Evolutionary conservation across 2,888 invertebrate species (phyloP), one percentile per base, ranked within the genome.

Genomic region (Nomada lathburiana): DNA sequence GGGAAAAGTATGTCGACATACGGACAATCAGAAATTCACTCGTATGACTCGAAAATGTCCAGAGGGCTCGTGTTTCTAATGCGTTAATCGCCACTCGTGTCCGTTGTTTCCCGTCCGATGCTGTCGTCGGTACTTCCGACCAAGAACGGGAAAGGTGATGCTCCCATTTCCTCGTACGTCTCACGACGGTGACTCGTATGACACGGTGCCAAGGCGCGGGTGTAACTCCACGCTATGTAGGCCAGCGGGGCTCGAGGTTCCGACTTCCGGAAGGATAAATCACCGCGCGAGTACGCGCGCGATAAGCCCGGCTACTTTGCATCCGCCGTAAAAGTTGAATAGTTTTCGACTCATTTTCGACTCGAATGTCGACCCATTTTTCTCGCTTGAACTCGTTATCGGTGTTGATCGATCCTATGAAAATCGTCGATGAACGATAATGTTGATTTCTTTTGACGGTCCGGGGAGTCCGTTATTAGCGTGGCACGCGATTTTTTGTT

Each of bases 251-350:
- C 75, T 74, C 78, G 85, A 89, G 86, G 84, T 85, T 87, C 89
- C 82, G 88, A 91, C 91, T 90, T 91, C 90, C 90, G 88, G 85
- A 81, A 84, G 91, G 90, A 91, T 92, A 90, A 91, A 92, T 92
- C 90, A 90, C 89, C 87, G 86, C 86, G 88, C 91, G 90, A 89
- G 89, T 88, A 90, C 88, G 85, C 86, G 70, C 86, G 87, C 88
- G 92, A 92, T 92, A 92, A 91, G 90, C 87, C 55, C 79, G 60
- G 76, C 65, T 85, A 86, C 87, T 86, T 89, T 86, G 88, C 89
- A 91, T 90, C 87, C 67, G 77, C 79, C 83, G 80, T 87, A 85
- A 90, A 90, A 91, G 84, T 88, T 86, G 85, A 87, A 86, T 83
- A 88, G 86, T 89, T 88, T 89, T 84, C 85, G 80, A 81, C 86